Conservation (phyloP, 1,140 invertebrate species). For the Pinna nobilis region DNA sequence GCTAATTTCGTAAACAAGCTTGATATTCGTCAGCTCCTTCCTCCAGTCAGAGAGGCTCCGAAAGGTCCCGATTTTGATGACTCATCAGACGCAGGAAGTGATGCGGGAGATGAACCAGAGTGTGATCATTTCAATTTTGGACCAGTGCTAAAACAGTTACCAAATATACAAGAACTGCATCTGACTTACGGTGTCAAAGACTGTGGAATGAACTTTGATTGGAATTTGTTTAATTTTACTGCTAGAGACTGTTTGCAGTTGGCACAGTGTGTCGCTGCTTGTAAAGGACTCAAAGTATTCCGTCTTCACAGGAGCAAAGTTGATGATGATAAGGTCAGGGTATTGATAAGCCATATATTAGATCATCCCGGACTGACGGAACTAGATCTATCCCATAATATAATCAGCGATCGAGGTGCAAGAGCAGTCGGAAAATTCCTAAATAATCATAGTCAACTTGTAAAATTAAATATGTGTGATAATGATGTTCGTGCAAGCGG, state of each 20-base stretch:
- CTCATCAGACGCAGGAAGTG: conserved; percentile 68
- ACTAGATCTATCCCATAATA: conserved; percentile 74
- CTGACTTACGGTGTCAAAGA: conserved; percentile 73
- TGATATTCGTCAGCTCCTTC: conserved; percentile 73
- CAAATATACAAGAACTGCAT: conserved; percentile 70
- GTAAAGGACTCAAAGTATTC: conserved; percentile 69
- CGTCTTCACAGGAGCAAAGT: conserved; percentile 69
- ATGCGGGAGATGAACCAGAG: conserved; percentile 70
- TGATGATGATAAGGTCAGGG: conserved; percentile 72
- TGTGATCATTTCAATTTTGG: conserved; percentile 75
- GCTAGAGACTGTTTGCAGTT: conserved; percentile 72
- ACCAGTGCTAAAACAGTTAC: conserved; percentile 66
- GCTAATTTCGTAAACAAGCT: conserved; percentile 70
- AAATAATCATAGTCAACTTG: conserved; percentile 71
- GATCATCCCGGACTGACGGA: conserved; percentile 70
- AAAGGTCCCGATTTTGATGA: conserved; percentile 72
- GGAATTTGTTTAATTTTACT: conserved; percentile 75
- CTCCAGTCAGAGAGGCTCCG: conserved; percentile 70
- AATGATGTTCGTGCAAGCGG: conserved; percentile 71
- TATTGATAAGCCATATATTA: conserved; percentile 73
- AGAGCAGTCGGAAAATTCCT: conserved; percentile 74
- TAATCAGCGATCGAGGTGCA: conserved; percentile 72
- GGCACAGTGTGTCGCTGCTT: conserved; percentile 70
- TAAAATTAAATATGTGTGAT: conserved; percentile 70
- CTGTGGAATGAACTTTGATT: conserved; percentile 76